Evolutionary conservation across 1,140 invertebrate species (phyloP), one percentile per base, ranked within the genome.

Genomic region (Penaeus japonicus): DNA sequence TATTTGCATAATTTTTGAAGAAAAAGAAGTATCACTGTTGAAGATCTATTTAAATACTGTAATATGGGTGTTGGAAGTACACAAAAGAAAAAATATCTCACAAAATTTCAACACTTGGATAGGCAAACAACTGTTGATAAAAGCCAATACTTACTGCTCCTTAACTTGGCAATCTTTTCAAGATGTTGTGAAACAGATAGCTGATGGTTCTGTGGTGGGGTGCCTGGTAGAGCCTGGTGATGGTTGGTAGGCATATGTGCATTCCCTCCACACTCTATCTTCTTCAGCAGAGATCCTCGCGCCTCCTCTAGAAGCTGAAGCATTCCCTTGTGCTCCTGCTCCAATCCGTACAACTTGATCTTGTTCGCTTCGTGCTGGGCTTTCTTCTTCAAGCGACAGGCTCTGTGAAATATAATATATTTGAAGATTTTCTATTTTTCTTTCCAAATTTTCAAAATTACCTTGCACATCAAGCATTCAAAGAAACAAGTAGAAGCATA

Each of bases 331-430:
- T 99, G 98, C 93, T 99, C 98, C 92, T 95, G 94, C 93, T 99
- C 97, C 78, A 99, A 93, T 39, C 98, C 98, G 92, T 95, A 96
- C 3, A 99, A 93, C 94, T 99, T 99, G 55, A 99, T 95, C 93
- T 98, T 98, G 92, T 98, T 98, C 4, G 97, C 97, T 93, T 98
- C 97, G 92, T 98, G 97, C 92, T 98, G 97, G 18, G 97, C 97
- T 93, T 98, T 98, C 92, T 98, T 98, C 94, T 98, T 98, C 89
- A 98, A 93, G 82, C 98, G 94, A 93, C 98, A 99, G 53, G 98
- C 98, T 83, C 98, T 95, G 91, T 32, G 83, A 32, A 27, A 55
- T 24, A 65, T 15, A 65, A 7, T 65, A 65, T 17, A 24, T 17
- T 18, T 20, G n/a, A 7, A n/a, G n/a, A n/a, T n/a, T n/a, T n/a